Conservation (phyloP, 2,113 vertebrate genomes). For the Globicephala melas region DNA sequence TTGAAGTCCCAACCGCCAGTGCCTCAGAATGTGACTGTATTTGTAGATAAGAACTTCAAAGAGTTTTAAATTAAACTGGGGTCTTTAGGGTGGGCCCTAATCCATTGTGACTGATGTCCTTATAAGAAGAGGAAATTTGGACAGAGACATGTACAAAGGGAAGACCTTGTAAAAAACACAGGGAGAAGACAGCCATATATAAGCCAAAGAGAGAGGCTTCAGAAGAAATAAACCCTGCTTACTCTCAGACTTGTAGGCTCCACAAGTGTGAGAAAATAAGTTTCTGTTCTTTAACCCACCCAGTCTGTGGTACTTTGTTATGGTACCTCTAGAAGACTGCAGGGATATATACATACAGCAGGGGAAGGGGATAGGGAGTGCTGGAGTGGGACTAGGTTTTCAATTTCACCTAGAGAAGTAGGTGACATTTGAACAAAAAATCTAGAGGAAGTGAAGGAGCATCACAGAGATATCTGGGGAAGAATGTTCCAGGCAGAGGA, state of each 20-base stretch:
- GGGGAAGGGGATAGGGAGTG: background rate
- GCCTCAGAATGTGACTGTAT: background rate
- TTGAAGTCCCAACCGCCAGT: background rate
- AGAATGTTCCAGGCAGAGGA: background rate
- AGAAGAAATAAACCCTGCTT: background rate
- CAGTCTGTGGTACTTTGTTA: background rate
- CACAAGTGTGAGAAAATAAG: background rate
- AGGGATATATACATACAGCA: background rate
- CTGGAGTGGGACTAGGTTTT: background rate
- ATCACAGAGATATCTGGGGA: background rate
- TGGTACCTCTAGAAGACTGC: background rate
- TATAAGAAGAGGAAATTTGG: background rate
- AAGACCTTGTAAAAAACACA: background rate
- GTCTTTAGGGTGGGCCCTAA: background rate
- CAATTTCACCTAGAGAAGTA: background rate
- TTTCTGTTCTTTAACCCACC: background rate
- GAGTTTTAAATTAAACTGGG: background rate
- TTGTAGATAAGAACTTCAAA: background rate
- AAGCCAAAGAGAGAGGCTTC: background rate
- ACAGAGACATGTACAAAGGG: background rate
- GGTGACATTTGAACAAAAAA: background rate
- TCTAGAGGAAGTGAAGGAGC: background rate
- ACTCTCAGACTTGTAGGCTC: background rate
- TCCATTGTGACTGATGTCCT: background rate
- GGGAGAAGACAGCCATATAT: background rate